These are phyloP conservation scores for Chondrosia reniformis DNA, from an alignment of 37 sponge, comb jelly and placozoan species.

Conservation along the genomic window DNA sequence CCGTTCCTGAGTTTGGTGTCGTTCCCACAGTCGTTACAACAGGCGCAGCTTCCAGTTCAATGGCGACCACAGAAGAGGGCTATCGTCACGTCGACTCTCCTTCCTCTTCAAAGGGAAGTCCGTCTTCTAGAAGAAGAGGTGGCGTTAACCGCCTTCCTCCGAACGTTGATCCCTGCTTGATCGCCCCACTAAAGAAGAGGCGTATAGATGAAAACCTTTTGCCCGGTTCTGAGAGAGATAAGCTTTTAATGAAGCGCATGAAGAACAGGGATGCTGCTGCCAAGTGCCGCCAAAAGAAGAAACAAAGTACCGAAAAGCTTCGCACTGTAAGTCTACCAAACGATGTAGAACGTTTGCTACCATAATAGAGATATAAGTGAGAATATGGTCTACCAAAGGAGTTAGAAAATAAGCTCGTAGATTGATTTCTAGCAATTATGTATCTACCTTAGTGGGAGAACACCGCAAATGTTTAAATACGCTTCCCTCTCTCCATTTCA, in stretches of 20 bases:
- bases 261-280: slow-evolving; percentile 97
- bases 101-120: neutral
- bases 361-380: too few species aligned
- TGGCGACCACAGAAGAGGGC: slow-evolving; percentile 4
- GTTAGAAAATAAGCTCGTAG: too few species aligned
- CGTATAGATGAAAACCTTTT: slow-evolving; percentile 66
- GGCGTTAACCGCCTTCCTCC: slow-evolving; percentile 6
- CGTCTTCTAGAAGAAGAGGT: neutral
- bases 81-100: slow-evolving; percentile 14
- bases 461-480: too few species aligned
- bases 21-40: neutral
- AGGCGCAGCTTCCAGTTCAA: neutral
- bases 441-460: too few species aligned
- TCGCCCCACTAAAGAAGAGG: slow-evolving; percentile 80
- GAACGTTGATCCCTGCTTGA: slow-evolving; percentile 3
- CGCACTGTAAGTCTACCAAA: slow-evolving; percentile 20
- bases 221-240: slow-evolving; percentile 71
- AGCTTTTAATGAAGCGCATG: slow-evolving; percentile 74
- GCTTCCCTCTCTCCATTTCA: neutral
- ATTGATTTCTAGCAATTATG: too few species aligned
- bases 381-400: too few species aligned
- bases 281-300: slow-evolving; percentile 90
- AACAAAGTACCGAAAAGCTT: slow-evolving; percentile 42
- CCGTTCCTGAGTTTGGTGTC: slow-evolving; percentile 6
- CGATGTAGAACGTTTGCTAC: too few species aligned